Evolutionary conservation across 2,113 vertebrate genomes (phyloP).

Genomic region (Strix uralensis): DNA sequence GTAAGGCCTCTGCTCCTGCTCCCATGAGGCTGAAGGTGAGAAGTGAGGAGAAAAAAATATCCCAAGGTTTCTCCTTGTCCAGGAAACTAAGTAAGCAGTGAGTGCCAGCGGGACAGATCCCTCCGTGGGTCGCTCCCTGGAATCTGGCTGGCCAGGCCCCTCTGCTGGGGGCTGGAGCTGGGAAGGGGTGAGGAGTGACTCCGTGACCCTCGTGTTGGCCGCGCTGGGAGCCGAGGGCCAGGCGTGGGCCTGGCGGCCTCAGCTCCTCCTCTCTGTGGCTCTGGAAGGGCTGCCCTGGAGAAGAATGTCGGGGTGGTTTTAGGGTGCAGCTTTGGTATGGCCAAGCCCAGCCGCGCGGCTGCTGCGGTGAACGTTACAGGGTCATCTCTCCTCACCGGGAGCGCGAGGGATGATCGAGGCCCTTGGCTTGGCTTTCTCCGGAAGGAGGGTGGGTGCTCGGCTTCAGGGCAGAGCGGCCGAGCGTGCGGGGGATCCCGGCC

Average conservation of each 20-base stretch:
- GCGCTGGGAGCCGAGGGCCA: not conserved
- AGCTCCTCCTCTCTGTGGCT: not conserved
- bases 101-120: rapidly evolving
- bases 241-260: no score
- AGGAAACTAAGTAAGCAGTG: not conserved
- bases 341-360: not conserved
- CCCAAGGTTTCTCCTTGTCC: not conserved
- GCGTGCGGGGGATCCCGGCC: rapidly evolving
- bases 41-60: not conserved
- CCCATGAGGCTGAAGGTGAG: rapidly evolving
- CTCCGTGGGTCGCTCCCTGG: not conserved
- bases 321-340: not conserved
- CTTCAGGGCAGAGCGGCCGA: not conserved
- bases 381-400: rapidly evolving
- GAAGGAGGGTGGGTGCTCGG: not conserved
- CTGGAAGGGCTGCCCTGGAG: not conserved
- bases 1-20: not conserved
- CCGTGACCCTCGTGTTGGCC: not conserved
- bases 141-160: not conserved
- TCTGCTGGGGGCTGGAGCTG: not conserved
- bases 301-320: rapidly evolving
- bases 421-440: not conserved
- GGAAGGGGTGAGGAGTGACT: not conserved
- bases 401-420: not conserved
- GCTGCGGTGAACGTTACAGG: rapidly evolving